Evolutionary conservation across 2,888 invertebrate genomes (phyloP), one percentile per base, ranked within the genome.

Genomic region (Pseudanteris insignis): DNA sequence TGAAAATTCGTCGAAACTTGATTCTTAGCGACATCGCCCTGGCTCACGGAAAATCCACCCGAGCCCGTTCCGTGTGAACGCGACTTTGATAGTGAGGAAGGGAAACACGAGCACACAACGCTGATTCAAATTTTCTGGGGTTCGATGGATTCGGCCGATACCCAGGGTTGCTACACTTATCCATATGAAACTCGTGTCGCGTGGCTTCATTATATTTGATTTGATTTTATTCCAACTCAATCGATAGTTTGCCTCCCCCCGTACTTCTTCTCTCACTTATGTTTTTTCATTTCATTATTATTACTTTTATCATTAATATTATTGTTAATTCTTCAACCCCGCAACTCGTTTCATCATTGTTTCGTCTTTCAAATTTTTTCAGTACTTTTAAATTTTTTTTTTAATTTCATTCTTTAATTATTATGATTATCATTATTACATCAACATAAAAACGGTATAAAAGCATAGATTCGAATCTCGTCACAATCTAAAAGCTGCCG

Each of bases 401-500:
- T n/a, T n/a, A n/a, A n/a, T n/a, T n/a, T n/a, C n/a, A n/a, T n/a
- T n/a, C n/a, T n/a, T n/a, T n/a, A n/a, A 18, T 18, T 18, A 18
- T 18, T 6, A 18, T 18, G 3, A 18, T 18, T 4, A 6, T 18
- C 6, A 18, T 18, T 18, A 34, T 37, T 26, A 38, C 13, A 26
- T 40, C 24, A 43, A 57, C 47, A 57, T 48, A 51, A 51, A 51
- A 58, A 50, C 46, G 40, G 58, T 58, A 58, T 58, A 58, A 58
- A 58, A 58, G 58, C 58, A 58, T 37, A 51, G 47, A 59, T 59
- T 59, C 46, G 43, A 34, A 50, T 41, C 46, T 46, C 51, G 51
- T 51, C 44, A 29, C 59, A 51, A 34, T 53, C 33, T 38, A 55
- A 63, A 63, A 63, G 63, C 63, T 63, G 58, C 63, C 63, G 57